Evolutionary conservation across 2,888 invertebrate genomes (phyloP), one percentile per base, ranked within the genome.

Genomic region (Vesta saturnalis): DNA sequence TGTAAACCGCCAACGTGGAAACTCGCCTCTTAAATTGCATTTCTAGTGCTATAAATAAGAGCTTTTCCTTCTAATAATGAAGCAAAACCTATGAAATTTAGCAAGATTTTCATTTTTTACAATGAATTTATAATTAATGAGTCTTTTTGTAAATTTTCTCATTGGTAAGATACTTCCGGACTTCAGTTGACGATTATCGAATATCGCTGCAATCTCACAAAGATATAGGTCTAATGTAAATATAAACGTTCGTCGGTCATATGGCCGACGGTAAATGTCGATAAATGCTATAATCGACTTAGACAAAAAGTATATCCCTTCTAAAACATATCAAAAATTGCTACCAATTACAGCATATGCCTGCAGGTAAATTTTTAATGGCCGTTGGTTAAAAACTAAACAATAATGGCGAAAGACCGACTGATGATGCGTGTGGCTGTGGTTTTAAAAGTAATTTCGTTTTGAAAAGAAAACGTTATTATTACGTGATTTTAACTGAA

Each of bases 1-100:
- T 81, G 77, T 77, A 77, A 76, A 76, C 78, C 79, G 79, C 80
- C 78, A 79, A 80, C 79, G 81, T 79, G 80, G 79, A 81, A 80
- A 78, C 78, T 78, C 80, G 80, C 78, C 75, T 76, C 78, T 80
- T 78, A 80, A 81, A 81, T 81, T 81, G 80, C 80, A 81, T 80
- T 80, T 80, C 78, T 78, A 73, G 76, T 70, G 76, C 77, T 74
- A 79, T 80, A 81, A 81, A 80, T 80, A 80, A 80, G 74, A 74
- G 76, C 72, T 75, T 76, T 76, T 73, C 76, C 72, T 76, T 66
- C 64, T 64, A 72, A 72, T 72, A 67, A 69, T 67, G 72, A 70
- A 70, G 71, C 64, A 69, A 70, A 72, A 67, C 67, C 67, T 69
- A 58, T 47, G 64, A 60, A 60, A 64, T 60, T 46, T 56, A 18